Evolutionary conservation across 2,797 vertebrate genomes (phyloP), one percentile per base, ranked within the genome.

Genomic region (Tinamus major): DNA sequence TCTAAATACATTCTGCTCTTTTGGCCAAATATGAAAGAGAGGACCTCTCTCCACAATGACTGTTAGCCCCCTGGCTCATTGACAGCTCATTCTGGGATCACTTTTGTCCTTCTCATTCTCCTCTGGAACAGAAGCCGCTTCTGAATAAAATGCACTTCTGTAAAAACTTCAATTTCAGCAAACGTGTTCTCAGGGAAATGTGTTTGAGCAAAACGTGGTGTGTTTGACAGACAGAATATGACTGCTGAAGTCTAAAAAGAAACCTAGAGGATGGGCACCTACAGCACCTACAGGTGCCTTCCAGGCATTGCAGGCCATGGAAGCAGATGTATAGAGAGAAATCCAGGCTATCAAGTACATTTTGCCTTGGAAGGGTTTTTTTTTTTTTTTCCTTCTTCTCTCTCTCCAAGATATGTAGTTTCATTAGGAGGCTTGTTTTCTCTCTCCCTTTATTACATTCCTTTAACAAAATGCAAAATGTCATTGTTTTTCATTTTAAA

Each of bases 401-500:
- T 35, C 39, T 41, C 39, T 85, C 68, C 41, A 89, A 93, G 69
- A 79, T 89, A 11, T 31, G n/a, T 90, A 77, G 84, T 91, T 90
- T 82, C 82, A 90, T 84, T 77, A 85, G 55, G 27, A 79, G 76
- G 59, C 37, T 89, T 79, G 7, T 1, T 18, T 76, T 82, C 90
- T n/a, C 81, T 17, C 4, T 65, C 79, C 79, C 37, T 78, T 86
- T 81, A 48, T 82, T 89, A 31, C 1, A 1, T 84, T 94, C 24
- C 58, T 92, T 79, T 61, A 87, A 70, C 51, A 79, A 69, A 78
- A 80, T 79, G 18, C 33, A 82, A 58, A 67, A 61, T 62, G 61
- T 80, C 49, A 37, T 42, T 35, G 27, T 51, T 92, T 92, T 82
- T 95, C 76, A 72, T 75, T 89, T 87, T 67, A 94, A 90, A 83